Base-by-base conservation (phyloP, 2,888 invertebrate species). In the Nomada fabriciana region DNA sequence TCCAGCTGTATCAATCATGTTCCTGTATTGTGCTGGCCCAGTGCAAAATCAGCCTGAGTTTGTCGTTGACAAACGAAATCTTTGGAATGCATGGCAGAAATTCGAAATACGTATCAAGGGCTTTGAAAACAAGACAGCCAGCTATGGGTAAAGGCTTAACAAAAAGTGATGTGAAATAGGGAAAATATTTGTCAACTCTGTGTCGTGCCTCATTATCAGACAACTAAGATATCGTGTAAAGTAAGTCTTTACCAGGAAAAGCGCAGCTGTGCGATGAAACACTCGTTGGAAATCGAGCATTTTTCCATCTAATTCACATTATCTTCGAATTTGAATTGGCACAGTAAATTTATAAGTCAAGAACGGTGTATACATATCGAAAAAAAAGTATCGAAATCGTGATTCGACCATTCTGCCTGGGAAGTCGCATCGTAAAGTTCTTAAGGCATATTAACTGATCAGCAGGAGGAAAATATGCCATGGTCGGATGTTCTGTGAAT, bases 381-480 rank as follows among this genome's bases (percentile, higher is more conserved):
- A 29, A 7, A 5, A 29, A 25, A 69, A 23, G 57, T 59, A 69
- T 57, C 57, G 72, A 55, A 81, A 81, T 69, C 36, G 29, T 64
- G 65, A 78, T 82, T 74, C 52, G 64, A 29, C 36, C 15, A 63
- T 67, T 52, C 3, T 50, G 59, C 50, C 25, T 74, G 70, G 50
- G 77, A 83, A 81, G 63, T 82, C 59, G 13, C 68, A 47, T 81
- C 29, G 36, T 36, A 36, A 36, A 36, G 36, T 36, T 36, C 71
- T 77, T 72, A 69, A 52, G 73, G 53, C 70, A 64, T 77, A 76
- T 77, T 76, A 82, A 73, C 79, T 55, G 76, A 43, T 42, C 64
- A 77, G 57, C 76, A 52, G 72, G 63, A 72, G 80, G 82, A 74
- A 84, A 82, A 82, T 82, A 84, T 84, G 82, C 84, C 84, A 86